Conservation (phyloP, 2,113 vertebrate species). For the Notothenia rossii region DNA sequence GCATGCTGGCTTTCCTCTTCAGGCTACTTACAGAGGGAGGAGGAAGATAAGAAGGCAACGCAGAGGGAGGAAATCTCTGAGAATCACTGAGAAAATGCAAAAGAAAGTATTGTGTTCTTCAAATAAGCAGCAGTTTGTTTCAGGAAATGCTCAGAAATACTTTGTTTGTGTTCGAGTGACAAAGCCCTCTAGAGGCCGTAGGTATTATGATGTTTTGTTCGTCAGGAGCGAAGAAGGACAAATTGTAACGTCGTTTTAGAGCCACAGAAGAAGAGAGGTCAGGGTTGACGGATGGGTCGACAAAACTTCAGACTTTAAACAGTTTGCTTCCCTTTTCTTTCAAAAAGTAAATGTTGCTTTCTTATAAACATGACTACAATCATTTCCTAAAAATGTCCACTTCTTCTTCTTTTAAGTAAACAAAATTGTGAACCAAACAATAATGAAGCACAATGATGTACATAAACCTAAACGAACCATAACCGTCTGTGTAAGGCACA, state of each 20-base stretch:
- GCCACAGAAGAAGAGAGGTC: background rate
- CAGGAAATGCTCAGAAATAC: background rate
- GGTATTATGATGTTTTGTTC: background rate
- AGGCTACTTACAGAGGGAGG: constrained; percentile 30
- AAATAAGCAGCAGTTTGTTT: background rate
- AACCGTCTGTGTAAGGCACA: too few species aligned
- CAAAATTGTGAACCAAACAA: background rate
- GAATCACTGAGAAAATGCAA: constrained; percentile 18
- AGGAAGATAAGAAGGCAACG: constrained; percentile 30
- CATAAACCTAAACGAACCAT: background rate
- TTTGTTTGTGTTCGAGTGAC: background rate
- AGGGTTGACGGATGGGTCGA: background rate
- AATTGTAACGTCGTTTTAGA: too few species aligned
- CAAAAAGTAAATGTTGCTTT: background rate
- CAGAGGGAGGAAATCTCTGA: constrained; percentile 17
- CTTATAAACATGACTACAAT: background rate
- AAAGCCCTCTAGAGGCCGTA: background rate
- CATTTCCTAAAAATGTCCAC: background rate
- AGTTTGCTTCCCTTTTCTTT: background rate
- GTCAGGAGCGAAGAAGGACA: background rate
- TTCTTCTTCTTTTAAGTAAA: background rate
- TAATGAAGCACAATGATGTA: background rate
- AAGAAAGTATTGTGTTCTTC: background rate
- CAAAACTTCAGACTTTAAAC: constrained; percentile 1
- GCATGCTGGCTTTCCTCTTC: constrained; percentile 56